Base-by-base conservation (phyloP, 2,113 vertebrate species). In the Rhinopomastus cyanomelas region DNA sequence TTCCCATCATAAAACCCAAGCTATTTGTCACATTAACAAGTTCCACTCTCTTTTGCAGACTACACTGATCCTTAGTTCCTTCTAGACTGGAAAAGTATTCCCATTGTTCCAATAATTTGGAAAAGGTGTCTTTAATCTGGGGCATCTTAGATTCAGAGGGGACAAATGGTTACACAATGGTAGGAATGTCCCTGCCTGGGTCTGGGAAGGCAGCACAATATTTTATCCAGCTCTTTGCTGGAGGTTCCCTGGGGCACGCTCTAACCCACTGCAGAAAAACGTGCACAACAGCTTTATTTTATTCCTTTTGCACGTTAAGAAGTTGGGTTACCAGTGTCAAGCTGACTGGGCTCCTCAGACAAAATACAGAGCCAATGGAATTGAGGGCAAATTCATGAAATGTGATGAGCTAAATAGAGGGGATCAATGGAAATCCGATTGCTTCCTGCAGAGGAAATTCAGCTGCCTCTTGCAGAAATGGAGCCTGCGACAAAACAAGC, bases 401-500 rank as follows among this genome's bases (percentile, higher is more conserved):
- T 27, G n/a, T 18, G 60, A 37, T 75, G 23, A 76, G 37, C 51
- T 59, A 53, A 55, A 78, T 83, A 78, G 44, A 68, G 29, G 27
- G 9, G 53, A 85, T 88, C 5, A 0, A 88, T 62, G 49, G 14
- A 53, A 59, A 93, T 26, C 32, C 52, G 59, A 79, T 64, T 77
- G 2, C 36, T 91, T 61, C 49, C 89, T 91, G 25, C 68, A 93
- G 32, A 55, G 73, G 49, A 92, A 89, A 85, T 80, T 74, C 52
- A 51, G n/a, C 36, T 77, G 22, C 14, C 48, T 80, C n/a, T 77
- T 48, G 16, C 25, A 87, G 65, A 83, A 89, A 85, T 12, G 10
- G 15, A 87, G 10, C 6, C 57, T 49, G 9, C 1, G 5, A 64
- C 60, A 60, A 55, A 92, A 74, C 56, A 62, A 92, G 36, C 34